phyloP scores from a whole-genome alignment of 2,888 invertebrate species.

The Ashinkailepas kermadecensis region DNA sequence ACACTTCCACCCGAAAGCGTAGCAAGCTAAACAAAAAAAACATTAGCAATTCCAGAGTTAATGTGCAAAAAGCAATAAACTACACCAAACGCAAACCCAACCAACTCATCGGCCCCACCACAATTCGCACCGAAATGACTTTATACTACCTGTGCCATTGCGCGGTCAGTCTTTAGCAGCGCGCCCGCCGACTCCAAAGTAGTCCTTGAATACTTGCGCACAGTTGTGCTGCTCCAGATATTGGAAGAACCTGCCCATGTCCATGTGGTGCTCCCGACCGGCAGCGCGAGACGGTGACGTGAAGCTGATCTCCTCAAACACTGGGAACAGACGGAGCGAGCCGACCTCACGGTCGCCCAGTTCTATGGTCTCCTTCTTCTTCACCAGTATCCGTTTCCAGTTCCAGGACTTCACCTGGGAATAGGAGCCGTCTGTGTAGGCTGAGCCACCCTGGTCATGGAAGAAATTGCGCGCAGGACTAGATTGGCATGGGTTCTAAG shows the following conservation, averaged over 20 bases:
- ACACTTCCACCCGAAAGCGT: too few relatives aligned
- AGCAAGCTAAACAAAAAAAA: too few relatives aligned
- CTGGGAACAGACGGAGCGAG: slow-evolving; percentile 52
- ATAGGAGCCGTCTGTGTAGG: too few relatives aligned
- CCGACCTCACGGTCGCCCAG: slow-evolving; percentile 41
- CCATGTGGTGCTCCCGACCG: slow-evolving; percentile 57
- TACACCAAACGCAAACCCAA: too few relatives aligned
- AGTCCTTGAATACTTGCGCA: slow-evolving; percentile 65
- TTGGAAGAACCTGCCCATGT: slow-evolving; percentile 68
- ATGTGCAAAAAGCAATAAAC: too few relatives aligned
- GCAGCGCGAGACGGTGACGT: slow-evolving; percentile 43
- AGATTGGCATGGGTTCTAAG: too few relatives aligned
- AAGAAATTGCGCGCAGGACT: too few relatives aligned
- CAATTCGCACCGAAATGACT: too few relatives aligned
- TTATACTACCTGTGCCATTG: too few relatives aligned
- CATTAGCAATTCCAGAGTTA: too few relatives aligned
- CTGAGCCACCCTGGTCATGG: too few relatives aligned
- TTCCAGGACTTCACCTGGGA: slow-evolving; percentile 60
- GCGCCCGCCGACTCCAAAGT: slow-evolving; percentile 58
- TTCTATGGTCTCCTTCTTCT: slow-evolving; percentile 56
- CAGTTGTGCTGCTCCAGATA: slow-evolving; percentile 62
- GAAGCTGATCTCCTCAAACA: slow-evolving; percentile 60
- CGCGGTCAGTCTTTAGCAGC: neutral
- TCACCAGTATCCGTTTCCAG: slow-evolving; percentile 76
- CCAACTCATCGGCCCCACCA: too few relatives aligned